Base-by-base conservation (phyloP, 92 coral and sea anemone species). In the Epizoanthus illoricatus region DNA sequence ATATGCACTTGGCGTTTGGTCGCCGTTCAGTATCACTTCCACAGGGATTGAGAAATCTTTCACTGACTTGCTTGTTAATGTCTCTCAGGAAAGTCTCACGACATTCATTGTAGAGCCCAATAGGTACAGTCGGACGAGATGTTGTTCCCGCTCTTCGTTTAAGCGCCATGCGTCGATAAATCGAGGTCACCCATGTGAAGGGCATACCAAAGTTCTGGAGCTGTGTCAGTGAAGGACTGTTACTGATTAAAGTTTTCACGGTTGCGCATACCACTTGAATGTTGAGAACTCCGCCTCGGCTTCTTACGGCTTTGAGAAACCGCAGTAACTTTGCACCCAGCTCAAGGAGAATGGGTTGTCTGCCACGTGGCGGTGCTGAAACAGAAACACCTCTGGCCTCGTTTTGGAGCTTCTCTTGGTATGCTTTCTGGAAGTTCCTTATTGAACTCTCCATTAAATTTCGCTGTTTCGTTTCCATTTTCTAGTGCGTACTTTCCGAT, bases 271-370 rank as follows among this genome's bases (percentile, higher is more conserved):
- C 74, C 74, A 69, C 20, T 4, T 47, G 55, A 74, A 74, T 74
- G 65, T 74, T 74, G 80, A 74, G 15, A 54, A 74, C 80, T 28
- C 81, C 23, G 65, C 45, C 49, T 57, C 68, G 43, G 81, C 47
- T 61, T 36, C 81, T 57, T 75, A 75, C 23, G n/a, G 66, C 65
- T 5, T 57, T 33, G 52, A 75, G 81, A 75, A 75, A 75, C 49
- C 24, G 68, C 43, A 75, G 23, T 45, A 57, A 39, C 81, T 57
- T 58, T 58, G 81, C 16, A 15, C 33, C 81, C 40, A 75, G 81
- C 69, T 75, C 81, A 75, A 75, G 81, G 24, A 75, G 81, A 57
- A 75, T 52, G 69, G 81, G 68, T 57, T 28, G 81, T 75, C 69
- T 36, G 20, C 81, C 68, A 57, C 65, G 19, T 55, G 79, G 61